Percentiles rank a stretch among this genome's conserved stretches.
Conservation (phyloP, 2,888 invertebrate genomes). For the Acronicta alni region DNA sequence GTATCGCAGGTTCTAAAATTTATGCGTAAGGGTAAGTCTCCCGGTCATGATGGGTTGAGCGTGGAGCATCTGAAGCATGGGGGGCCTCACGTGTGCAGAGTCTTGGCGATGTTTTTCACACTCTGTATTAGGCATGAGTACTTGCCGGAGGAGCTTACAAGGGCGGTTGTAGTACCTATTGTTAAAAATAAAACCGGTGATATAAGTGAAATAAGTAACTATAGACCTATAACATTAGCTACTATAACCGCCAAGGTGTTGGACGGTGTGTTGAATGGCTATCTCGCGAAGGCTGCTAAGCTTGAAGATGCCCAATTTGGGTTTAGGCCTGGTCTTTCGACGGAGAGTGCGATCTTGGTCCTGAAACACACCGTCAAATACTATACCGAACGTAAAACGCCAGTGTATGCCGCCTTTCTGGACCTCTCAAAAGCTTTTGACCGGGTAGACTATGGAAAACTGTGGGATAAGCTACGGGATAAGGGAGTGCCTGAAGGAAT, state of each 20-base stretch:
- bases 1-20: constrained; percentile 1
- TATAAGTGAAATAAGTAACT: constrained; percentile 5
- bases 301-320: constrained; percentile 1
- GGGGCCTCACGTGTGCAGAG: constrained; percentile 1
- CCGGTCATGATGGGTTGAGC: constrained; percentile 13
- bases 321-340: constrained; percentile 3
- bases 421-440: constrained; percentile 10
- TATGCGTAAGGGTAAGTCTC: constrained; percentile 11
- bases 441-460: constrained; percentile 3
- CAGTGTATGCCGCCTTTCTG: constrained; percentile 2
- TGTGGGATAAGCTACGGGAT: constrained; percentile 3
- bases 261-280: constrained; percentile 8
- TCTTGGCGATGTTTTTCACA: constrained; percentile 9
- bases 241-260: constrained; percentile 16
- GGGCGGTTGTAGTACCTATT: constrained; percentile 7
- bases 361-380: constrained; percentile 11
- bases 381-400: constrained; percentile 6
- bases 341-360: constrained; percentile 5
- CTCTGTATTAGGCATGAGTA: constrained; percentile 4
- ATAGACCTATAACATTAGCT: constrained; percentile 11
- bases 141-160: constrained; percentile 4
- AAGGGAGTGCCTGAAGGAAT: constrained; percentile 5
- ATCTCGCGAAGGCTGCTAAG: background rate
- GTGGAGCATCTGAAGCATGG: constrained; percentile 11
- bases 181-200: constrained; percentile 11